These are phyloP conservation scores for Gastracanthus pulcherrimus DNA, from an alignment of 2,888 invertebrate species.

Conservation along the genomic window DNA sequence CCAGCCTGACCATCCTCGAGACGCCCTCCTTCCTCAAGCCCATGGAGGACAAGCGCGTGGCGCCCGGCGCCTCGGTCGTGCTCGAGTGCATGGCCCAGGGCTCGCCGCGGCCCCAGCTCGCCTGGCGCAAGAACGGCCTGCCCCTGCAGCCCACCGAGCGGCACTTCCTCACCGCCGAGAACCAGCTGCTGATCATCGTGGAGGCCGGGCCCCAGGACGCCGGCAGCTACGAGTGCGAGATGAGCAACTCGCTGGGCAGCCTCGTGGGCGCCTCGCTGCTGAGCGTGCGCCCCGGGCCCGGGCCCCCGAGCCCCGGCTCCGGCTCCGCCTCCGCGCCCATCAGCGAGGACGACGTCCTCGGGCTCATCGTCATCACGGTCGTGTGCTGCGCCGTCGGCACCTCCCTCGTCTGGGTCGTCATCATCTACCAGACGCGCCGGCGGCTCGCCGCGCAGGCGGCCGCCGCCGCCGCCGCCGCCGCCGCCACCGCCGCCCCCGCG, in stretches of 20 bases:
- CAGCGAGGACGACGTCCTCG: slow-evolving; percentile 88
- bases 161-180: slow-evolving; percentile 91
- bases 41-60: slow-evolving; percentile 91
- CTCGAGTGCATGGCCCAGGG: slow-evolving; percentile 93
- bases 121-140: slow-evolving; percentile 92
- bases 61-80: slow-evolving; percentile 90
- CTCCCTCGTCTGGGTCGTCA: slow-evolving; percentile 93
- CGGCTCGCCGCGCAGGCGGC: slow-evolving; percentile 79
- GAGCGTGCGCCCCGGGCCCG: too few species aligned
- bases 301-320: too few species aligned
- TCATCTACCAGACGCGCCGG: slow-evolving; percentile 91
- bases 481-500: too few species aligned
- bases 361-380: slow-evolving; percentile 92
- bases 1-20: slow-evolving; percentile 90
- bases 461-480: too few species aligned
- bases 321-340: too few species aligned
- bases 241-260: slow-evolving; percentile 91
- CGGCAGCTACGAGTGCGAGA: slow-evolving; percentile 93
- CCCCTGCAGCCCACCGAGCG: slow-evolving; percentile 86
- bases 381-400: slow-evolving; percentile 95
- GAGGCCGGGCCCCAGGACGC: slow-evolving; percentile 88
- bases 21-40: slow-evolving; percentile 91
- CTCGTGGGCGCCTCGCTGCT: slow-evolving; percentile 86
- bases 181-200: slow-evolving; percentile 92
- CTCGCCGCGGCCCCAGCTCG: slow-evolving; percentile 88